Evolutionary conservation across 2,888 invertebrate genomes (phyloP).

Genomic region (Hybos culiciformis): DNA sequence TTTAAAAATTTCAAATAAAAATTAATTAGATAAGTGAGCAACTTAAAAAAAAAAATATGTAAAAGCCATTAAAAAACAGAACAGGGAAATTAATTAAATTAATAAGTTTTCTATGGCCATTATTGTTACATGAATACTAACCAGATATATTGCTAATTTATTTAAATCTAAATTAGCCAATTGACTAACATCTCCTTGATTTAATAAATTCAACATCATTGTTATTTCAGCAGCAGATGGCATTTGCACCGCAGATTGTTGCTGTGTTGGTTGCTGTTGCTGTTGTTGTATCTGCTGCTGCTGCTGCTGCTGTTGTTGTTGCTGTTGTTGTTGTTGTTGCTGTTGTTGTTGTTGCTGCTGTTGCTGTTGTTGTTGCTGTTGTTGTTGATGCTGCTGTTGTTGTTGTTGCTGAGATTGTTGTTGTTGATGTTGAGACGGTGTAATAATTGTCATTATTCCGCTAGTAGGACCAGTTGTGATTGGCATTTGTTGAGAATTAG

Average conservation of each 20-base stretch:
- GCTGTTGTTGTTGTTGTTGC: conserved; percentile 14
- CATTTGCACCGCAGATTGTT: conserved; percentile 25
- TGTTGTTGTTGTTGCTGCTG: conserved; percentile 18
- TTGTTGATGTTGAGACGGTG: conserved; percentile 1
- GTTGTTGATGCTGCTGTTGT: conserved; percentile 22
- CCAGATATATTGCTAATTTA: conserved; percentile 60
- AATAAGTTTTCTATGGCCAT: conserved; percentile 3
- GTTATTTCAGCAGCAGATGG: conserved; percentile 36
- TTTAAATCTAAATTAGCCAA: conserved; percentile 61
- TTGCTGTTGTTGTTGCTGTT: conserved; percentile 17
- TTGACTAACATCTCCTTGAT: conserved; percentile 40
- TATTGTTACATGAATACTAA: conserved; percentile 36
- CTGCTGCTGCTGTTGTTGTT: conserved; percentile 11
- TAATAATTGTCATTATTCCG: conserved; percentile 17
- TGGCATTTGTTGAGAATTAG: conserved; percentile 17
- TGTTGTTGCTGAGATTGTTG: conserved; percentile 7
- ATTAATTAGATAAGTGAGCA: no score
- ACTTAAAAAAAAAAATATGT: no score
- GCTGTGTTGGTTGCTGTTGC: conserved; percentile 18
- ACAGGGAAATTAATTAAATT: conserved; percentile 4
- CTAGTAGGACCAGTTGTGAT: conserved; percentile 27
- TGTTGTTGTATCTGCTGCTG: conserved; percentile 16
- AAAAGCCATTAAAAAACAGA: conserved; percentile 14
- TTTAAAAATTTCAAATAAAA: no score
- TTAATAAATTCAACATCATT: conserved; percentile 35